These are phyloP conservation scores for Fulmarus glacialis DNA, from an alignment of 2,113 vertebrate genomes.

Conservation along the genomic window DNA sequence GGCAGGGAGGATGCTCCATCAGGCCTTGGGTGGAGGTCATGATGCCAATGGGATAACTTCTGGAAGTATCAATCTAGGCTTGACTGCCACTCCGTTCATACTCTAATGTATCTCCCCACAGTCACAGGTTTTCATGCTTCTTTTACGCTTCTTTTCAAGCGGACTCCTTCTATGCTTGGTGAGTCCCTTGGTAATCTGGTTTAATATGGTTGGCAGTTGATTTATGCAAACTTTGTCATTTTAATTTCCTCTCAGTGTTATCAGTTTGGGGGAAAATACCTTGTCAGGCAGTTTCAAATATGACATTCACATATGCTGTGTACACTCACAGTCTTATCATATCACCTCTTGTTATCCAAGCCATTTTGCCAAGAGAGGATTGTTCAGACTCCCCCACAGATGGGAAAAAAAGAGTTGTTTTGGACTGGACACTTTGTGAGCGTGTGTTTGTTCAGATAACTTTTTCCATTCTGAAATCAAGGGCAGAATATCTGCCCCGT, in stretches of 20 bases:
- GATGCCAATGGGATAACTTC: not conserved
- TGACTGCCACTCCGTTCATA: not conserved
- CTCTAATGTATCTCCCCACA: not conserved
- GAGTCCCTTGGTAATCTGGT: not conserved
- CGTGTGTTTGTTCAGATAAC: accelerated
- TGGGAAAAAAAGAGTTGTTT: not conserved
- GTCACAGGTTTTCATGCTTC: not conserved
- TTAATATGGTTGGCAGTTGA: not conserved
- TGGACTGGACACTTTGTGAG: not conserved
- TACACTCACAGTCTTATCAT: not conserved
- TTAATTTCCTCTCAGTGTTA: not conserved
- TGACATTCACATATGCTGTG: not conserved
- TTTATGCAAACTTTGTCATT: not conserved
- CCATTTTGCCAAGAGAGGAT: not conserved
- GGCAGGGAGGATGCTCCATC: not conserved
- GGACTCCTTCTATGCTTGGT: not conserved
- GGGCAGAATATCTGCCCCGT: accelerated
- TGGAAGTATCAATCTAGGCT: not conserved
- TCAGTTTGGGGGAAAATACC: not conserved
- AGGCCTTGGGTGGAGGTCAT: not conserved
- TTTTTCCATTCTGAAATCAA: not conserved
- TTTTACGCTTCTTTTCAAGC: not conserved
- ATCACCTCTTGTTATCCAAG: not conserved
- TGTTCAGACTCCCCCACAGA: not conserved
- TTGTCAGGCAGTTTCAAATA: not conserved